Evolutionary conservation across 2,113 vertebrate species (phyloP).

Genomic region (Arothron firmamentum): DNA sequence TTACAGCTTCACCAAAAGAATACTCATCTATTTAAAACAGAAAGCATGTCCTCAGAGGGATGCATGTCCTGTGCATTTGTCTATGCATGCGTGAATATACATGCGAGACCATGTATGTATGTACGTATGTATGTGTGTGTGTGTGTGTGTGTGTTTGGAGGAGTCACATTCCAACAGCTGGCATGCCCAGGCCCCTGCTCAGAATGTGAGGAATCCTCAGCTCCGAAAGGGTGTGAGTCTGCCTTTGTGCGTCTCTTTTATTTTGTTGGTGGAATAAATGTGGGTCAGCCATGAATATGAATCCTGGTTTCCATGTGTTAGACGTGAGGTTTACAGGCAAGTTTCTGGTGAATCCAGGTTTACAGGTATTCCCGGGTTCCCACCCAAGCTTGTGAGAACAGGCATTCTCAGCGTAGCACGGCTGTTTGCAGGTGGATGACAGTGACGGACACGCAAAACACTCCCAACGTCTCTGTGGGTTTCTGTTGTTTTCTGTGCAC

Average conservation of each 20-base stretch:
- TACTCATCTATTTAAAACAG: neutral
- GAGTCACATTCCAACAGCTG: constrained; percentile 71
- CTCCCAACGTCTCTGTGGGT: no score
- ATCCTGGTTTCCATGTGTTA: constrained; percentile 14
- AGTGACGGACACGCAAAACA: no score
- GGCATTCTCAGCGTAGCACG: neutral
- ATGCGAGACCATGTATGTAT: neutral
- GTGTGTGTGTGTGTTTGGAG: neutral
- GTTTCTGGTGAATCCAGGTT: neutral
- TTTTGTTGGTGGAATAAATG: constrained; percentile 8
- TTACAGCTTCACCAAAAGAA: no score
- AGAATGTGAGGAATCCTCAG: constrained; percentile 66
- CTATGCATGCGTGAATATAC: neutral
- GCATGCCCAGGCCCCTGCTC: constrained; percentile 64
- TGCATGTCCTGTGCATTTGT: neutral
- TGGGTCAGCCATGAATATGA: constrained; percentile 18
- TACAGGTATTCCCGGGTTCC: neutral
- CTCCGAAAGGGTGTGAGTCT: constrained; percentile 28
- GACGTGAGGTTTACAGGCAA: neutral
- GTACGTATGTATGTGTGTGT: neutral
- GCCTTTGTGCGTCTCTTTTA: constrained; percentile 16
- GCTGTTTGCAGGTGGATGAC: neutral
- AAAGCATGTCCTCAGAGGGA: neutral
- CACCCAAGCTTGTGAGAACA: constrained; percentile 7
- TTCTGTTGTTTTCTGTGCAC: neutral